Conservation (phyloP, 2,113 vertebrate species). For the Brachionichthys hirsutus region DNA sequence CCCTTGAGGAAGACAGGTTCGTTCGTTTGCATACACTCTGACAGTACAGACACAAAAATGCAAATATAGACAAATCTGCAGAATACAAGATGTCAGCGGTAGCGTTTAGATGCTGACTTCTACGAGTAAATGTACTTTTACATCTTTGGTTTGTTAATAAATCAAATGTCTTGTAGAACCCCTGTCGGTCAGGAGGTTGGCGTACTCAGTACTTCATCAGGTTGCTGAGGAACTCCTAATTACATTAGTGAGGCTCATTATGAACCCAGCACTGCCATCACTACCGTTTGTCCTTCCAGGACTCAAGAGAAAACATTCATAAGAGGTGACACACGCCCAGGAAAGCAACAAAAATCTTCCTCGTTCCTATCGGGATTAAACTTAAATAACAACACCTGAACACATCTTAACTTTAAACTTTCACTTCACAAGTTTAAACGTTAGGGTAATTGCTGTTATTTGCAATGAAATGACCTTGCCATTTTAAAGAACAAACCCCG, state of each 20-base stretch:
- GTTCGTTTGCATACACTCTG: conserved; percentile 44
- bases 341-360: conserved; percentile 26
- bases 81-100: neutral
- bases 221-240: conserved; percentile 60
- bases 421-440: conserved; percentile 30
- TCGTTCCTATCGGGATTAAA: conserved; percentile 35
- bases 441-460: conserved; percentile 25
- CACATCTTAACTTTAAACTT: conserved; percentile 3
- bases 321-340: conserved; percentile 22
- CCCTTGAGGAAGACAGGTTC: conserved; percentile 98
- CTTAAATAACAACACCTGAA: conserved; percentile 3
- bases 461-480: conserved; percentile 33
- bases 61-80: conserved; percentile 15
- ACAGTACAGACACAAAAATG: conserved; percentile 16
- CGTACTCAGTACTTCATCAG: conserved; percentile 31
- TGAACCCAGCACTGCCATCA: conserved; percentile 10
- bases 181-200: conserved; percentile 35
- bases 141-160: conserved; percentile 25
- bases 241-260: conserved; percentile 59
- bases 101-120: neutral
- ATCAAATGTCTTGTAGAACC: conserved; percentile 23
- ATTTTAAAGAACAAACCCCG: conserved; percentile 37
- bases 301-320: conserved; percentile 30
- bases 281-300: conserved; percentile 23
- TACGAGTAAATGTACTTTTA: conserved; percentile 1